Conservation (phyloP, 2,113 vertebrate genomes). For the Aptenodytes forsteri region DNA sequence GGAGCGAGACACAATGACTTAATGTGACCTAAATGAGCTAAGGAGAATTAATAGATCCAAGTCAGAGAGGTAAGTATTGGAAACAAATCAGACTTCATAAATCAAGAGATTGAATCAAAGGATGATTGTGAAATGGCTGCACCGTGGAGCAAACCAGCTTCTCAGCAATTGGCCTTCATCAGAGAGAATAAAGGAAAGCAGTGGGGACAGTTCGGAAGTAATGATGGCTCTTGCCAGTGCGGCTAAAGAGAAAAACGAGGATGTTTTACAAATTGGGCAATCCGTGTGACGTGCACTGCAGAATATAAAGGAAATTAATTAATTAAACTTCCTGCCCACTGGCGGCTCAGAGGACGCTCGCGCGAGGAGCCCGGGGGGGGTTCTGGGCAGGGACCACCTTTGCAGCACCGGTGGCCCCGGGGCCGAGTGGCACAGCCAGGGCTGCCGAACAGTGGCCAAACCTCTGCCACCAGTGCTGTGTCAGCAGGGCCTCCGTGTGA, state of each 20-base stretch:
- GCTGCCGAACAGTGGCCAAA: rapidly evolving
- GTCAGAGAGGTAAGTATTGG: background rate
- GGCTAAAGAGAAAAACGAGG: background rate
- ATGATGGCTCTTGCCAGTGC: rapidly evolving
- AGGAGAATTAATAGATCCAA: background rate
- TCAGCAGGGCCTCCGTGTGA: background rate
- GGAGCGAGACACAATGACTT: background rate
- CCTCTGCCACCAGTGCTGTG: background rate
- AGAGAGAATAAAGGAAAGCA: background rate
- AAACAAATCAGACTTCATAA: background rate
- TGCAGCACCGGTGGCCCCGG: background rate
- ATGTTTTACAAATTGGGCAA: background rate
- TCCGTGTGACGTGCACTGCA: background rate
- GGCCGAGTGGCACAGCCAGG: background rate
- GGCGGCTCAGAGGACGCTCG: background rate
- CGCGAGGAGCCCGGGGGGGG: rapidly evolving
- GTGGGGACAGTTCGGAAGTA: background rate
- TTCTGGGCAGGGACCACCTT: background rate
- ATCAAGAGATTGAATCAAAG: background rate
- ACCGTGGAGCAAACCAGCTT: background rate
- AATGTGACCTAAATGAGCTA: background rate
- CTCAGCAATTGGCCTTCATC: background rate
- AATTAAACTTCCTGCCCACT: background rate
- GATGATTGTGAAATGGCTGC: background rate
- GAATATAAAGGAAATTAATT: background rate